Evolutionary conservation across 64 coral and sea anemone species (phyloP).

Genomic region (Montipora cactus): DNA sequence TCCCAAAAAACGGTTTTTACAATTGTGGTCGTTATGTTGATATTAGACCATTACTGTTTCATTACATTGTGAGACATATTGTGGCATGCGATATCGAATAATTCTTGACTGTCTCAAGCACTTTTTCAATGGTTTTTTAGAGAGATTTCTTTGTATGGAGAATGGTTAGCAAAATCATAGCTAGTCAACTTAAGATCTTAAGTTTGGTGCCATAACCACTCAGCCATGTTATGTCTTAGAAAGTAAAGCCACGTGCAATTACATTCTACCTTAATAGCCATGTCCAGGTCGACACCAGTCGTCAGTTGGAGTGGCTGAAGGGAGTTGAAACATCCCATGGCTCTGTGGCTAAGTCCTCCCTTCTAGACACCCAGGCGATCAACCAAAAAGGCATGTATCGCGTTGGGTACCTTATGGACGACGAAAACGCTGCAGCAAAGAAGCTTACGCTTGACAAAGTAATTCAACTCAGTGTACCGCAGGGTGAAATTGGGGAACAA

Average conservation of each 20-base stretch:
- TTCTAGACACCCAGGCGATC: slow-evolving; percentile 70
- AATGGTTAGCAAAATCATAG: too few relatives aligned
- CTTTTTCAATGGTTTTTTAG: too few relatives aligned
- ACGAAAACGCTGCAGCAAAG: not conserved
- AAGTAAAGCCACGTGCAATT: not conserved
- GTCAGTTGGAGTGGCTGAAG: slow-evolving; percentile 86
- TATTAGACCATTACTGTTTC: too few relatives aligned
- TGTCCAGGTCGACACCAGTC: slow-evolving; percentile 68
- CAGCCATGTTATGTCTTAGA: not conserved
- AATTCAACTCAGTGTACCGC: not conserved
- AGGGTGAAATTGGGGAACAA: not conserved
- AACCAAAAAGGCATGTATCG: slow-evolving; percentile 64
- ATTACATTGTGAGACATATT: too few relatives aligned
- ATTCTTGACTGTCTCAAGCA: too few relatives aligned
- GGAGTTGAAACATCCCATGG: slow-evolving; percentile 85
- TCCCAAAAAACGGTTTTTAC: too few relatives aligned
- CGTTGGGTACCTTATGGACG: slow-evolving; percentile 44
- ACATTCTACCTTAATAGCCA: not conserved
- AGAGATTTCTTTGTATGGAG: too few relatives aligned
- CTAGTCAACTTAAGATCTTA: too few relatives aligned
- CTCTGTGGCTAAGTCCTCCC: slow-evolving; percentile 79
- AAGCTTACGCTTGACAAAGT: not conserved
- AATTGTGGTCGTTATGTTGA: too few relatives aligned
- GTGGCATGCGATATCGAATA: too few relatives aligned
- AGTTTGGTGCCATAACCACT: too few relatives aligned